Percentiles rank a stretch among this genome's conserved stretches.
Evolutionary conservation across 1,140 invertebrate species (phyloP).

Genomic region (Calliopsis andreniformis): DNA sequence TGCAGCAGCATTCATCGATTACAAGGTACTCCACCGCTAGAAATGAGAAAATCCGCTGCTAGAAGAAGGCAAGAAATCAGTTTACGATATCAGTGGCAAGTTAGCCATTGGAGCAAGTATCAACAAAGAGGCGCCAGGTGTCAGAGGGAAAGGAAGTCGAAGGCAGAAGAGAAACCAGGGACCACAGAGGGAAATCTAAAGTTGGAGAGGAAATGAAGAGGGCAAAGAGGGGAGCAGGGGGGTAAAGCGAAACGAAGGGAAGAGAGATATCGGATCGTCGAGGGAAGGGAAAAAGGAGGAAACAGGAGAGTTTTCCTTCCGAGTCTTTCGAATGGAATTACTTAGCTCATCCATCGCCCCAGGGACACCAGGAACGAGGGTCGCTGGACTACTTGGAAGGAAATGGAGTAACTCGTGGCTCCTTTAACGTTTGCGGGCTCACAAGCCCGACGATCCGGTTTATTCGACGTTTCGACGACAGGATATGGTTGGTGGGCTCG

Average conservation of each 20-base stretch:
- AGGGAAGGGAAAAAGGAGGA: background rate
- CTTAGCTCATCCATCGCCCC: conserved; percentile 56
- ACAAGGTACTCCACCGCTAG: no score
- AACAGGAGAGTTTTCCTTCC: conserved; percentile 25
- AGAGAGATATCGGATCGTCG: background rate
- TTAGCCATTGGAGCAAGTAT: background rate
- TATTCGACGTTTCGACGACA: conserved; percentile 30
- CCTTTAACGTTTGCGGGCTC: conserved; percentile 52
- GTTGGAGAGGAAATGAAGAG: no score
- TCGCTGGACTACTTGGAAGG: background rate
- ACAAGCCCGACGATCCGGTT: conserved; percentile 54
- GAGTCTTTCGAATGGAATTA: conserved; percentile 64
- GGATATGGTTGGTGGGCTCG: background rate
- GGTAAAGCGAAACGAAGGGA: background rate
- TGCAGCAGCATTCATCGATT: no score
- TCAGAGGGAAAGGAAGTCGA: background rate
- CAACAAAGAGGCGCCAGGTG: background rate
- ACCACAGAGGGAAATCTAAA: background rate
- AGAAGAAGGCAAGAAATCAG: no score
- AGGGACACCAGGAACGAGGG: conserved; percentile 37
- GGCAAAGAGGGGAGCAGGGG: no score
- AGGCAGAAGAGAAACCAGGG: background rate
- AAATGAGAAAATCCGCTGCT: no score
- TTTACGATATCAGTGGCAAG: no score
- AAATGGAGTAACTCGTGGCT: conserved; percentile 21